Evolutionary conservation across 2,888 invertebrate genomes (phyloP), one percentile per base, ranked within the genome.

Genomic region (Melipona beecheii): DNA sequence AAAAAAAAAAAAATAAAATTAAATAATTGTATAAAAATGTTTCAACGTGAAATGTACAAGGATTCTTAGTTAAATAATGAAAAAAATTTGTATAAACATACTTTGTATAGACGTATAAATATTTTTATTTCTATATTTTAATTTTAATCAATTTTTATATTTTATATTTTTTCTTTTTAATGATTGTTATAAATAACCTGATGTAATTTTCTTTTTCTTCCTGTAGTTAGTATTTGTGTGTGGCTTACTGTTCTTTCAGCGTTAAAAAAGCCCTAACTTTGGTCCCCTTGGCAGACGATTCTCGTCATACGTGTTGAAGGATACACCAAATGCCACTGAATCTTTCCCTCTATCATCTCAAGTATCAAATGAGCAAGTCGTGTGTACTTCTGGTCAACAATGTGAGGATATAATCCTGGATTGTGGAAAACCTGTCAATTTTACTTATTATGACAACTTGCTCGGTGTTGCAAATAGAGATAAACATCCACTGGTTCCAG

Each of bases 381-480:
- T 89, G n/a, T 92, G 92, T 73, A 82, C 90, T 52, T 82, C 91
- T 66, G 92, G 91, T 21, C 93, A 93, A 66, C 92, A 93, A 82
- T 94, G 94, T 77, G 96, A 96, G 70, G 97, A 97, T 91, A 96
- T 97, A 91, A 95, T 96, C 86, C 95, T 97, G 90, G 97, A 97
- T 92, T 98, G 98, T 94, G 98, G 98, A 5, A 97, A 97, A 95
- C 96, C 97, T 76, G 98, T 97, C 2, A 98, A 98, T 95, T 97
- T 97, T 93, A 98, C 98, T 6, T 97, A 97, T 93, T 98, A 98
- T 94, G 98, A 98, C 94, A 98, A 98, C 94, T 95, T 98, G 83
- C 97, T 97, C 74, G 98, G 98, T 27, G 97, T 98, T 56, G 96
- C 97, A n/a, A 96, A 97, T 92, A 95, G 98, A 85, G 96, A 97